phyloP scores from a whole-genome alignment of 2,888 invertebrate species.

The Meganola albula region DNA sequence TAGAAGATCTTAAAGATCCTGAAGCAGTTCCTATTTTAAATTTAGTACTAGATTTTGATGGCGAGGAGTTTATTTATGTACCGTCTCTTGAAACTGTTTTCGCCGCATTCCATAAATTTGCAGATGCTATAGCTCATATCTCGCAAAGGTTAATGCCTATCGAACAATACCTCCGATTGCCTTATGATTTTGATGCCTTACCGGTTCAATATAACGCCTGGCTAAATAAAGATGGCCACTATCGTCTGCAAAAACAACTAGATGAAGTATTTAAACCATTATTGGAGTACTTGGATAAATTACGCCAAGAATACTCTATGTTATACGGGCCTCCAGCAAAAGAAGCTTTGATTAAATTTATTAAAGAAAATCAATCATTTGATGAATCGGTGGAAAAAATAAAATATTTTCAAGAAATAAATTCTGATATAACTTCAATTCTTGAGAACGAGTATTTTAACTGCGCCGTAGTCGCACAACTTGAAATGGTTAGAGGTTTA shows the following conservation, averaged over 20 bases:
- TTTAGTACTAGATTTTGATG: slow-evolving; percentile 74
- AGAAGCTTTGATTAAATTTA: slow-evolving; percentile 60
- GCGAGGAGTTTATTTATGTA: slow-evolving; percentile 73
- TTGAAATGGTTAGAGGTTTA: slow-evolving; percentile 79
- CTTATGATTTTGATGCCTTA: slow-evolving; percentile 65
- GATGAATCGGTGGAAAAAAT: slow-evolving; percentile 80
- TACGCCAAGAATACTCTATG: slow-evolving; percentile 76
- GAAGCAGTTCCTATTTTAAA: slow-evolving; percentile 79
- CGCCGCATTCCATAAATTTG: slow-evolving; percentile 75
- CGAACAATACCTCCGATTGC: slow-evolving; percentile 65
- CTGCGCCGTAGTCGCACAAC: slow-evolving; percentile 80
- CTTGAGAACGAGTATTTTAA: slow-evolving; percentile 83
- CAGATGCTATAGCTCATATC: slow-evolving; percentile 74
- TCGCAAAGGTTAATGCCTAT: slow-evolving; percentile 79
- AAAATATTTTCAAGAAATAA: slow-evolving; percentile 77
- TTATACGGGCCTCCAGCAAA: slow-evolving; percentile 74
- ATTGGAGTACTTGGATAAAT: slow-evolving; percentile 67
- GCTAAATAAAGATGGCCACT: slow-evolving; percentile 70
- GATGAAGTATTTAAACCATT: slow-evolving; percentile 76
- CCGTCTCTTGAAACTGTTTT: slow-evolving; percentile 79
- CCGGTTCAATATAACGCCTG: slow-evolving; percentile 79
- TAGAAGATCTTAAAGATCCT: slow-evolving; percentile 72
- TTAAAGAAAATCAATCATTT: slow-evolving; percentile 73
- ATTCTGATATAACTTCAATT: slow-evolving; percentile 78
- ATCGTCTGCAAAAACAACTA: slow-evolving; percentile 71